Evolutionary conservation across 2,888 invertebrate genomes (phyloP).

Genomic region (Chesias legatella): DNA sequence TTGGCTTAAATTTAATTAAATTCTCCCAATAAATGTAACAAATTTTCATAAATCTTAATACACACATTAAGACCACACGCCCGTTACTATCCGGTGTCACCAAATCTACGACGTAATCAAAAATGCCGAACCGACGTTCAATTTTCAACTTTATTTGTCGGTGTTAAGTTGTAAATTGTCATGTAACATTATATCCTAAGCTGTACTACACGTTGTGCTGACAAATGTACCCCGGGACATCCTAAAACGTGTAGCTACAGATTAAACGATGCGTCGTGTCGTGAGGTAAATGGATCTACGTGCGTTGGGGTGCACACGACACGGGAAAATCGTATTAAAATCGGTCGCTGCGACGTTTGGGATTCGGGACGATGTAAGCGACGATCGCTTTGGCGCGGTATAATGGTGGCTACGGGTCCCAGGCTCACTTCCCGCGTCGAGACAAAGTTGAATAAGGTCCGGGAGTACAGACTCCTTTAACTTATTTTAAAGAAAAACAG

Average conservation of each 20-base stretch:
- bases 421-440: no score
- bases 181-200: conserved; percentile 8
- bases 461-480: no score
- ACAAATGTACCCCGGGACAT: conserved; percentile 48
- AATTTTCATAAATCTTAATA: conserved; percentile 10
- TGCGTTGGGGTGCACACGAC: conserved; percentile 24
- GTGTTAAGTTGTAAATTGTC: conserved; percentile 9
- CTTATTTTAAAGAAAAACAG: no score
- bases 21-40: background rate
- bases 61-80: conserved; percentile 18
- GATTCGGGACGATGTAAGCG: no score
- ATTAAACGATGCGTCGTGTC: conserved; percentile 42
- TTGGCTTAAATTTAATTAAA: background rate
- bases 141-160: conserved; percentile 2
- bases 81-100: conserved; percentile 3
- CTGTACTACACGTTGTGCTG: conserved; percentile 26
- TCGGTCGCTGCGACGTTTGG: no score
- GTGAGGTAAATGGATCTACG: conserved; percentile 43
- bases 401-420: no score
- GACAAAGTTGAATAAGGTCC: no score
- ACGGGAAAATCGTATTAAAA: background rate
- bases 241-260: conserved; percentile 48
- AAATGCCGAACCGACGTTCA: background rate
- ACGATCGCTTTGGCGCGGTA: no score
- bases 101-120: conserved; percentile 3